These are phyloP conservation scores for Turdus rufiventris DNA, from an alignment of 2,113 vertebrate genomes.

Conservation along the genomic window DNA sequence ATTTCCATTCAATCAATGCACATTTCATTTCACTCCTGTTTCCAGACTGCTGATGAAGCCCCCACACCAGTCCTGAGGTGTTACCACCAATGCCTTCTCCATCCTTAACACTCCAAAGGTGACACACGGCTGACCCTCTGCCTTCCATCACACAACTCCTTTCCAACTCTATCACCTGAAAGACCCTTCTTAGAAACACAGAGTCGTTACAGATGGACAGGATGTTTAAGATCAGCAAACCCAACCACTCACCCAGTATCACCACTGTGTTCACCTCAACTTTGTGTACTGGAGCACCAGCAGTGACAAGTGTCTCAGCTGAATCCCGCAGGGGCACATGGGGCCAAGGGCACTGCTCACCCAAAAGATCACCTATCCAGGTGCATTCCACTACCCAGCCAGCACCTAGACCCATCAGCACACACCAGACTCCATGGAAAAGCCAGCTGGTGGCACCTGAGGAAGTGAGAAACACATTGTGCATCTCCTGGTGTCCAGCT, in stretches of 20 bases:
- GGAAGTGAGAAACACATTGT: rapidly evolving
- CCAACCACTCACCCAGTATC: not conserved
- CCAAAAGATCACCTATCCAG: not conserved
- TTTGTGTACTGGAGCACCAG: not conserved
- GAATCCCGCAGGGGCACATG: not conserved
- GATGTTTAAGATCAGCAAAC: not conserved
- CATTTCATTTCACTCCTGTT: not conserved
- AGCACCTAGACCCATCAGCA: not conserved
- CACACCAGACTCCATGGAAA: not conserved
- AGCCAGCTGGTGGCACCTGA: not conserved
- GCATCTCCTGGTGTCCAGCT: not conserved
- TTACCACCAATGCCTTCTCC: not conserved
- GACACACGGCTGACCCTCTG: not conserved
- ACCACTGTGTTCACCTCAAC: not conserved
- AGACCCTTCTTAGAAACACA: not conserved
- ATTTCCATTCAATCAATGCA: not conserved
- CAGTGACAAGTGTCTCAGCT: not conserved
- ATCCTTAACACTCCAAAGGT: not conserved
- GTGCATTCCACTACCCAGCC: not conserved
- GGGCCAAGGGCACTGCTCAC: not conserved
- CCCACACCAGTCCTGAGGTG: not conserved
- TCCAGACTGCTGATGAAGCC: not conserved
- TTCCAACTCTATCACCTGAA: not conserved
- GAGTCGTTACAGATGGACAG: not conserved
- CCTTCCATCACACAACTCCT: not conserved